phyloP scores from a whole-genome alignment of 2,888 invertebrate genomes.

The Cryptocephalus primarius region DNA sequence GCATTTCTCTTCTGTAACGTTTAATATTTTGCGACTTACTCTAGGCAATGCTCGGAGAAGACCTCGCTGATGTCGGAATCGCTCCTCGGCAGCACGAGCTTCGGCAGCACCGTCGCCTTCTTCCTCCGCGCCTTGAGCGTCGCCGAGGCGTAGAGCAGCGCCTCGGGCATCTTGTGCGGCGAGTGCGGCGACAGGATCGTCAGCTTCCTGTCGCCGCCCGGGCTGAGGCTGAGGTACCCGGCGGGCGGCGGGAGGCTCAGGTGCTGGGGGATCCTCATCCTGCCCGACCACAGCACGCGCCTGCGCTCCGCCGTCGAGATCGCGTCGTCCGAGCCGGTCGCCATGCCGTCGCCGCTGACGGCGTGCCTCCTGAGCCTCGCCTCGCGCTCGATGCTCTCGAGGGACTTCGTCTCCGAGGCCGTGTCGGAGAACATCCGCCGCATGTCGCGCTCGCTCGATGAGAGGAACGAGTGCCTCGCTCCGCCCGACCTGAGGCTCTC shows the following conservation, averaged over 20 bases:
- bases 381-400: conserved; percentile 48
- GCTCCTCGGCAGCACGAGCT: conserved; percentile 63
- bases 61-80: conserved; percentile 62
- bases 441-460: conserved; percentile 57
- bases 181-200: conserved; percentile 74
- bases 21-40: too few species aligned
- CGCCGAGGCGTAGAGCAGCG: conserved; percentile 50
- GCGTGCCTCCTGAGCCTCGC: conserved; percentile 47
- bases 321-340: conserved; percentile 26
- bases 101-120: conserved; percentile 62
- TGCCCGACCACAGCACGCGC: conserved; percentile 56
- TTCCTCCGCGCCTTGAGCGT: conserved; percentile 47
- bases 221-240: conserved; percentile 42
- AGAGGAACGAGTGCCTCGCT: conserved; percentile 47
- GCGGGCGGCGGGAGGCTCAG: conserved; percentile 58
- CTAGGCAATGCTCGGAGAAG: conserved; percentile 51
- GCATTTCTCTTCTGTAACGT: too few species aligned
- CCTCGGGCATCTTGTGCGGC: conserved; percentile 59
- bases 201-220: conserved; percentile 46
- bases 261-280: conserved; percentile 54
- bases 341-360: conserved; percentile 47
- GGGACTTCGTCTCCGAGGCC: conserved; percentile 51
- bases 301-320: conserved; percentile 51
- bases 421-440: conserved; percentile 38
- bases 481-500: conserved; percentile 49